phyloP scores from a whole-genome alignment of 2,797 vertebrate species.

The Leptatherina wallacei region DNA sequence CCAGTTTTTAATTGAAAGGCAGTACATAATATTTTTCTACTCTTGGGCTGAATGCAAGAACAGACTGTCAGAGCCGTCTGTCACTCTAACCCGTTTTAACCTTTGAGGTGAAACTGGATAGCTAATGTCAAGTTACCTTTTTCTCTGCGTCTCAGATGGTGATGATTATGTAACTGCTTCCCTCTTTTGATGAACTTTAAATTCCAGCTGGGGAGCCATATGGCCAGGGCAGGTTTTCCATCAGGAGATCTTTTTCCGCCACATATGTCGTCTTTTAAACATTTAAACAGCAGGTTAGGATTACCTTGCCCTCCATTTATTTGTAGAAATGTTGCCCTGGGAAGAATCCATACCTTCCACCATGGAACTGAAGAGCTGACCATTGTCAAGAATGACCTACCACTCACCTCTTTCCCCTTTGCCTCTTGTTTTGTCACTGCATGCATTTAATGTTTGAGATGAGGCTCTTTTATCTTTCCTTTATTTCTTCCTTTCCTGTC shows the following conservation, averaged over 20 bases:
- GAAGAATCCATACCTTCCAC: conserved; percentile 32
- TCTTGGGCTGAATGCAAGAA: background rate
- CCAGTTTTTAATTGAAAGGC: background rate
- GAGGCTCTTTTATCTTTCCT: conserved; percentile 43
- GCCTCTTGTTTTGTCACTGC: conserved; percentile 41
- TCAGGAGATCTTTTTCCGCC: conserved; percentile 56
- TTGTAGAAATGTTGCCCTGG: conserved; percentile 29
- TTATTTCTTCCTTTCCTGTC: conserved; percentile 28
- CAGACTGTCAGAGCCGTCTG: conserved; percentile 1
- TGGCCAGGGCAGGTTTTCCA: conserved; percentile 62
- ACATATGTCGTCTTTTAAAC: conserved; percentile 72
- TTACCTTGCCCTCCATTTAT: conserved; percentile 56
- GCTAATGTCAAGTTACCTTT: conserved; percentile 57
- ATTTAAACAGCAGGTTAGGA: conserved; percentile 65
- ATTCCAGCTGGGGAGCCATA: conserved; percentile 64
- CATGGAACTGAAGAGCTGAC: conserved; percentile 30
- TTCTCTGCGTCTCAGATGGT: conserved; percentile 44
- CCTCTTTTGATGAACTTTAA: conserved; percentile 60
- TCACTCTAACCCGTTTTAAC: conserved; percentile 55
- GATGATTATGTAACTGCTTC: conserved; percentile 62
- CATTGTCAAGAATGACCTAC: conserved; percentile 10
- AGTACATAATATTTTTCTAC: conserved; percentile 6
- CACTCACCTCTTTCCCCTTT: conserved; percentile 23
- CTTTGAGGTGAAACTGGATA: conserved; percentile 64
- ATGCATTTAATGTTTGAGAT: conserved; percentile 46